These are phyloP conservation scores for Cochlearius cochlearius DNA, from an alignment of 2,113 vertebrate genomes.

Conservation along the genomic window DNA sequence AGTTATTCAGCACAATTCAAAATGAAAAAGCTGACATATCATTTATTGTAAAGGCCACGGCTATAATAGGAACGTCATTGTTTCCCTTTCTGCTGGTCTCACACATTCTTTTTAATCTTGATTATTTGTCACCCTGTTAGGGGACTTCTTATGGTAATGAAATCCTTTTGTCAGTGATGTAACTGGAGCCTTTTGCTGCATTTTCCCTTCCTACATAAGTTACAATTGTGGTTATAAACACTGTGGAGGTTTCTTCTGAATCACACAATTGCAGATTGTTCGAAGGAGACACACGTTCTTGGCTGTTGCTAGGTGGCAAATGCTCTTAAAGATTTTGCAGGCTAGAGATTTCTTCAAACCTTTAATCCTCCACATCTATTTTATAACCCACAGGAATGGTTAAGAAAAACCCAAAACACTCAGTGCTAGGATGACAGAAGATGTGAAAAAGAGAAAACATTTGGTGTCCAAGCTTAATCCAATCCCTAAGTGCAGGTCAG, in stretches of 20 bases:
- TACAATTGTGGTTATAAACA: constrained; percentile 40
- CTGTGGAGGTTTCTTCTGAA: constrained; percentile 50
- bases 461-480: not conserved
- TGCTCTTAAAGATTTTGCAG: constrained; percentile 62
- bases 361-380: constrained; percentile 36
- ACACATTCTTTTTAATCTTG: constrained; percentile 67
- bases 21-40: constrained; percentile 64
- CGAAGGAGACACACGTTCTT: constrained; percentile 18
- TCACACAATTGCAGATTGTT: constrained; percentile 66
- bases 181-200: constrained; percentile 22
- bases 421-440: not conserved
- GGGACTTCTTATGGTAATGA: constrained; percentile 62
- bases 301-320: constrained; percentile 67
- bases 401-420: not conserved
- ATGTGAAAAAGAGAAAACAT: not conserved
- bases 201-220: constrained; percentile 58
- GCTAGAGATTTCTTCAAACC: constrained; percentile 30
- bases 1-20: constrained; percentile 64
- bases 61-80: constrained; percentile 59
- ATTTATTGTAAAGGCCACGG: constrained; percentile 57
- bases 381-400: not conserved
- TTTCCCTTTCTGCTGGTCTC: constrained; percentile 66
- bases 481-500: not conserved
- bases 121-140: constrained; percentile 55
- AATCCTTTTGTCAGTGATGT: constrained; percentile 50